A percentile compares a stretch with the other conserved stretches of the same genome.
Evolutionary conservation across 2,888 invertebrate species (phyloP).

Genomic region (Pyrgus malvae): DNA sequence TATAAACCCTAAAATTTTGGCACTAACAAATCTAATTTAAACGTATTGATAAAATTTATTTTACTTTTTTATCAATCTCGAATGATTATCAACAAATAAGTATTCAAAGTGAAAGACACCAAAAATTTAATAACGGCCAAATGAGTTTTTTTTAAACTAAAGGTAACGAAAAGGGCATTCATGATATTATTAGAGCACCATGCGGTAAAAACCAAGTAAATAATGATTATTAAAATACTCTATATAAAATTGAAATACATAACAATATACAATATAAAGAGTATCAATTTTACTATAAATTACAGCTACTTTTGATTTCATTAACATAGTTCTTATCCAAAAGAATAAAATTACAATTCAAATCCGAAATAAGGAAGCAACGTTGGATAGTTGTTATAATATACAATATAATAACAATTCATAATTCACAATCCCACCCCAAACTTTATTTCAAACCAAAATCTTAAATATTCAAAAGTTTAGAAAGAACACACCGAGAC

Average conservation of each 20-base stretch:
- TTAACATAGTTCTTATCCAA: slow-evolving; percentile 27
- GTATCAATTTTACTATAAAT: slow-evolving; percentile 4
- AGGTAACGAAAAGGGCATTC: not conserved
- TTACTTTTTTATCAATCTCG: slow-evolving; percentile 26
- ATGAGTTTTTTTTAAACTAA: not conserved
- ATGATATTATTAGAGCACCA: slow-evolving; percentile 63
- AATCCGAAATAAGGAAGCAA: slow-evolving; percentile 30
- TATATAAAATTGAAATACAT: slow-evolving; percentile 17
- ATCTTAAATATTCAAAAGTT: slow-evolving; percentile 47
- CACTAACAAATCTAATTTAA: slow-evolving; percentile 77
- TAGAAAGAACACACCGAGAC: slow-evolving; percentile 62
- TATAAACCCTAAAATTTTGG: slow-evolving; percentile 75
- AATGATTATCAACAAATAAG: slow-evolving; percentile 7
- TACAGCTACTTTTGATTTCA: slow-evolving; percentile 13
- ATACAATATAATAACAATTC: not conserved
- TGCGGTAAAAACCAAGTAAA: slow-evolving; percentile 36
- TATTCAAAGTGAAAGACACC: slow-evolving; percentile 4
- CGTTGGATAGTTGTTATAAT: slow-evolving; percentile 32
- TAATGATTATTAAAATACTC: not conserved
- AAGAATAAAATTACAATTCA: slow-evolving; percentile 24
- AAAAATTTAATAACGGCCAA: slow-evolving; percentile 16
- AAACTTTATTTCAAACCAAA: slow-evolving; percentile 43
- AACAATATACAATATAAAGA: slow-evolving; percentile 21
- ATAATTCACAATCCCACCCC: slow-evolving; percentile 17
- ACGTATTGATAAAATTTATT: slow-evolving; percentile 57